A percentile compares a stretch with the other conserved stretches of the same genome.
phyloP scores from a whole-genome alignment of 2,797 vertebrate genomes.

The Gymnoscopelus braueri region DNA sequence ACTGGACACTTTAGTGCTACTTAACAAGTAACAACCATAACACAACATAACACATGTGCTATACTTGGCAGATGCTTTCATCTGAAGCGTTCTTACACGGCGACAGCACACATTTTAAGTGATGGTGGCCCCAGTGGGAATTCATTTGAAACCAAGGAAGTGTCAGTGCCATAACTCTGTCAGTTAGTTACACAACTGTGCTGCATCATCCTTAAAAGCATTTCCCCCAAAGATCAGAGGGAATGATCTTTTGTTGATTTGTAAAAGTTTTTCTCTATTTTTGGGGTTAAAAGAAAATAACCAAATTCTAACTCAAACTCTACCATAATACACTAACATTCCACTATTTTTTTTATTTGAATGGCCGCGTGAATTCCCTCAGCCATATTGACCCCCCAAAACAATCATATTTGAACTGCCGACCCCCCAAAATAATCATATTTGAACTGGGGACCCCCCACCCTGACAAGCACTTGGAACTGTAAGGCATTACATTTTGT shows the following conservation, averaged over 20 bases:
- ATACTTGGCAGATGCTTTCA: conserved; percentile 16
- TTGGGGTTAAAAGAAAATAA: conserved; percentile 27
- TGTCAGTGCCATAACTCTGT: background rate
- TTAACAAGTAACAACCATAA: conserved; percentile 2
- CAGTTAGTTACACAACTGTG: background rate
- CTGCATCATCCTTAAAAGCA: background rate
- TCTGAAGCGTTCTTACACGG: conserved; percentile 24
- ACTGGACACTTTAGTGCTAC: background rate
- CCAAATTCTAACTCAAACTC: background rate
- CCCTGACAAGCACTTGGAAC: too few species aligned
- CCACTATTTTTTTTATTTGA: too few species aligned
- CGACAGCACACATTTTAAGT: conserved; percentile 43
- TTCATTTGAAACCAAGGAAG: background rate
- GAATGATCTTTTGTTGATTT: conserved; percentile 51
- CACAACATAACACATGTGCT: conserved; percentile 10
- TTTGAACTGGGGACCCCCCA: too few species aligned
- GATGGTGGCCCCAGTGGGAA: conserved; percentile 24
- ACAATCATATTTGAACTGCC: too few species aligned
- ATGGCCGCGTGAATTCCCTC: too few species aligned
- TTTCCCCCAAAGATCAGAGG: background rate
- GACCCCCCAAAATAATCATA: too few species aligned
- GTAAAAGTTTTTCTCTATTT: conserved; percentile 47
- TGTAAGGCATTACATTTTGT: too few species aligned
- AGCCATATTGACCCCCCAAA: too few species aligned
- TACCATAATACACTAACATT: too few species aligned